Base-by-base conservation (phyloP, 2,888 invertebrate genomes). In the Carcina quercana region DNA sequence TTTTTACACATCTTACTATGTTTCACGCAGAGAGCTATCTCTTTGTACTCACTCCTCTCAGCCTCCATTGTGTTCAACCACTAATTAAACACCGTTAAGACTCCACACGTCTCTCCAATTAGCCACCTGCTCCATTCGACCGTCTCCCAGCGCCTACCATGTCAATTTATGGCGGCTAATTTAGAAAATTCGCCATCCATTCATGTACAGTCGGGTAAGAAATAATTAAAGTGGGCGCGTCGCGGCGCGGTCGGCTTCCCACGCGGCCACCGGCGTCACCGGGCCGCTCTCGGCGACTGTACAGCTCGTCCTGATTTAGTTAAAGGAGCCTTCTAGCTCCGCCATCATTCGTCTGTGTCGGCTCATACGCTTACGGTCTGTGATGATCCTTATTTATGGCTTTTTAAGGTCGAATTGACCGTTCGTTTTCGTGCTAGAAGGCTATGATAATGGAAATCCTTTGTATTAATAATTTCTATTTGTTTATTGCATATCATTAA, bases 221-320 rank as follows among this genome's bases (percentile, higher is more conserved):
- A 58, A 27, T 35, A 29, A 38, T 35, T 60, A 65, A 59, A 59
- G 53, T 59, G 57, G 63, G 59, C 52, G 53, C 59, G 49, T n/a
- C n/a, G 49, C 42, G 32, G 32, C 31, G 20, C 50, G 64, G 46
- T 67, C 65, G 40, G 54, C 61, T 72, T 72, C 72, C 62, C 72
- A 72, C 72, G 70, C 49, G 38, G 43, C 20, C 45, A 40, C 20
- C 45, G 41, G 25, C 30, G 21, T n/a, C n/a, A n/a, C n/a, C n/a
- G n/a, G n/a, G 28, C 45, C 48, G 24, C 30, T 34, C 32, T 30
- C 22, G 46, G 42, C 40, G 49, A 43, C 59, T 43, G 51, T 57
- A 57, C 53, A 47, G 54, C 55, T 56, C 52, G 61, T 57, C 60
- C 66, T 57, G 57, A 47, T 59, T 59, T 40, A 24, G 30, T 34